Conservation (phyloP, 2,888 invertebrate species). For the Heliconius aoede region DNA sequence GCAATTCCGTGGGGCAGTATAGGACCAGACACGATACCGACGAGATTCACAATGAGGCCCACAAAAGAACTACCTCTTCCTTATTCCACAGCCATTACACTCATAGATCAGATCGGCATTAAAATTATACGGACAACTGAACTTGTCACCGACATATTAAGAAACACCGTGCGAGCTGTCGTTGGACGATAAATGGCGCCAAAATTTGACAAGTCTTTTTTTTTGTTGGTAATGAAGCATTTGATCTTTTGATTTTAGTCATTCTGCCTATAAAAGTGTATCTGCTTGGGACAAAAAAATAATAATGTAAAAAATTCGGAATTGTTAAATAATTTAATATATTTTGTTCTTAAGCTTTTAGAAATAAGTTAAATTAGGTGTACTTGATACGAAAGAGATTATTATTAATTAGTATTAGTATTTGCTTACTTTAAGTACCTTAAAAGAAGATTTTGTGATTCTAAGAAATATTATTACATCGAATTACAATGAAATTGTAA, state of each 20-base stretch:
- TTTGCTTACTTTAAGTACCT: conserved; percentile 11
- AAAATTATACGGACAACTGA: conserved; percentile 80
- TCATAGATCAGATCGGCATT: conserved; percentile 78
- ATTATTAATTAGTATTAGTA: conserved; percentile 15
- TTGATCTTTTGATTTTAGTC: conserved; percentile 14
- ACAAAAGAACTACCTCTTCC: conserved; percentile 58
- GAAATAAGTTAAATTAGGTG: neutral
- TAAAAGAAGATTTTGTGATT: conserved; percentile 18
- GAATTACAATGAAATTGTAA: neutral
- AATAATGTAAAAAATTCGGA: neutral
- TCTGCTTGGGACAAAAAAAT: neutral
- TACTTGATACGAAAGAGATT: conserved; percentile 22
- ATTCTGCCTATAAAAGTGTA: conserved; percentile 18
- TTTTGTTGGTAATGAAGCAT: conserved; percentile 15
- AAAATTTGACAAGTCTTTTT: conserved; percentile 20
- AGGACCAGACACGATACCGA: conserved; percentile 62
- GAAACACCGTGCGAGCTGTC: conserved; percentile 77
- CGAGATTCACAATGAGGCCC: conserved; percentile 67
- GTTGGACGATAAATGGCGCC: conserved; percentile 59
- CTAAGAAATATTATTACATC: conserved; percentile 3
- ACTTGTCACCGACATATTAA: conserved; percentile 74
- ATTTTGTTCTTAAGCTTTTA: neutral
- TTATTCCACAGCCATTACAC: conserved; percentile 73
- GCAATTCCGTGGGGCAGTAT: conserved; percentile 60
- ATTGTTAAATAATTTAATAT: conserved; percentile 23